phyloP scores from a whole-genome alignment of 1,140 invertebrate species.

The Manduca sexta region DNA sequence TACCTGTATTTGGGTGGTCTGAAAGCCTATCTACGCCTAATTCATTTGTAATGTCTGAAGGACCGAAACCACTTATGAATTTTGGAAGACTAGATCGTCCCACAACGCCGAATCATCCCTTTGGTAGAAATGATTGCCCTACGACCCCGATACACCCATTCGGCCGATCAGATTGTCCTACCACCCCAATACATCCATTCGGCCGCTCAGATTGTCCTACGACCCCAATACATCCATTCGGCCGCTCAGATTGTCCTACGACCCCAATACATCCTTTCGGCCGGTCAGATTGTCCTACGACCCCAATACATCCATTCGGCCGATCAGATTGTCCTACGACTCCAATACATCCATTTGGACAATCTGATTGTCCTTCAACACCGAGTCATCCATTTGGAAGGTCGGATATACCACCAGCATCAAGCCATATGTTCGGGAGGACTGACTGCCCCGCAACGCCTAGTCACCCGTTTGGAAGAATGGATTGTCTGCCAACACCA shows the following conservation, averaged over 20 bases:
- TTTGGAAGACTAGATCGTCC: too few relatives aligned
- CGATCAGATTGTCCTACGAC: constrained; percentile 30
- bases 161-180: constrained; percentile 9
- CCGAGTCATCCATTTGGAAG: constrained; percentile 16
- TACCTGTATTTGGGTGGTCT: constrained; percentile 3
- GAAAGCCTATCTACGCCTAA: neutral
- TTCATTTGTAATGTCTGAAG: neutral
- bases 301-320: constrained; percentile 34
- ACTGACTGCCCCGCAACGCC: constrained; percentile 17
- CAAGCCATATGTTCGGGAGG: constrained; percentile 21
- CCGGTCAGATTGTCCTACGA: constrained; percentile 27
- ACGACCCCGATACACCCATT: too few relatives aligned
- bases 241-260: constrained; percentile 33
- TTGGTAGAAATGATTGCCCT: too few relatives aligned
- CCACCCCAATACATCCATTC: constrained; percentile 15
- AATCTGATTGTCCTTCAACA: constrained; percentile 5
- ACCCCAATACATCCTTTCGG: constrained; percentile 44
- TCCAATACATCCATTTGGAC: constrained; percentile 25
- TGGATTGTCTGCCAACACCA: constrained; percentile 23
- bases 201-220: constrained; percentile 10
- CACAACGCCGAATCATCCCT: too few relatives aligned
- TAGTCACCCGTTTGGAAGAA: constrained; percentile 17
- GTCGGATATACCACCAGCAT: constrained; percentile 14
- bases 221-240: constrained; percentile 27
- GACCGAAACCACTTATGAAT: too few relatives aligned